These are phyloP conservation scores for Mactra quadrangularis DNA, from an alignment of 1,140 invertebrate genomes.

Conservation along the genomic window DNA sequence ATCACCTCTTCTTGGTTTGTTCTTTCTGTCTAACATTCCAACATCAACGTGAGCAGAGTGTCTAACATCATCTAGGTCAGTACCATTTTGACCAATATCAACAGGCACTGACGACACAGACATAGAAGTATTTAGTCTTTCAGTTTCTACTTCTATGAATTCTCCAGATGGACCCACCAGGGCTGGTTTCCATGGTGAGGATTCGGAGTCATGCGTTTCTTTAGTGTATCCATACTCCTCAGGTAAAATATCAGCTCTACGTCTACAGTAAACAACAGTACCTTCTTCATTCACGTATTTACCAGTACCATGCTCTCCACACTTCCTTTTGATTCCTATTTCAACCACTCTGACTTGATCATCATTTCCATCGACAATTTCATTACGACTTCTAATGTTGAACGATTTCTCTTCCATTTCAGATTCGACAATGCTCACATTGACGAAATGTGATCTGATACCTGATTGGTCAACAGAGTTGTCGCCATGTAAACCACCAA, in stretches of 20 bases:
- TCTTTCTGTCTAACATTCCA: not conserved
- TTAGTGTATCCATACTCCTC: not conserved
- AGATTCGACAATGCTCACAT: too few species aligned
- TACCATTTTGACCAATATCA: too few species aligned
- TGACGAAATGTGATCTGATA: not conserved
- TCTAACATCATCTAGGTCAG: too few species aligned
- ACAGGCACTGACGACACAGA: too few species aligned
- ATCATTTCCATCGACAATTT: too few species aligned
- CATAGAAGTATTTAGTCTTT: not conserved
- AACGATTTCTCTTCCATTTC: too few species aligned
- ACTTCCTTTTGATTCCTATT: slow-evolving; percentile 28
- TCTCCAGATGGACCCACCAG: not conserved
- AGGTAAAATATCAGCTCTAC: slow-evolving; percentile 47
- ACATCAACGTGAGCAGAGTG: too few species aligned
- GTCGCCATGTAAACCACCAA: slow-evolving; percentile 15
- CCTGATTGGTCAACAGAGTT: not conserved
- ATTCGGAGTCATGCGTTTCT: not conserved
- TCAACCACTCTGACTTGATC: slow-evolving; percentile 23
- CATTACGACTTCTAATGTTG: too few species aligned
- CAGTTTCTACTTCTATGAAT: slow-evolving; percentile 1
- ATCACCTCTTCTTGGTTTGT: slow-evolving; percentile 8
- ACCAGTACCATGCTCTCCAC: not conserved
- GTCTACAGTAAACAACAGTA: slow-evolving; percentile 19
- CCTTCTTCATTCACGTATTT: slow-evolving; percentile 19
- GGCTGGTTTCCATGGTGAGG: too few species aligned